Base-by-base conservation (phyloP, 1,140 invertebrate species). In the Radopholus similis region DNA sequence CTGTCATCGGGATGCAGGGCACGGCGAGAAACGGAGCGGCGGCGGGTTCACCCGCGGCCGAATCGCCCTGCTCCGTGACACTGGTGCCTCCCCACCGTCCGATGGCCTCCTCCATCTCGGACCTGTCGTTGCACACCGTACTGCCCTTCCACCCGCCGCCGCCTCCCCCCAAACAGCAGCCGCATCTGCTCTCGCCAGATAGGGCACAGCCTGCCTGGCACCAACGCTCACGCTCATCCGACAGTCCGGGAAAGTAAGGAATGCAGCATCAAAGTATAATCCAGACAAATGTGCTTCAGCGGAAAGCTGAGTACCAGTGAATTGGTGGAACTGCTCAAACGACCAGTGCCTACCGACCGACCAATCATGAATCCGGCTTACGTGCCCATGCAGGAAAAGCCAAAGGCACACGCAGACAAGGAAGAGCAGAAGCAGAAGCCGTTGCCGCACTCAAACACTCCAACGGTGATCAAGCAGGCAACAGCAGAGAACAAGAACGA, bases 1-100 rank as follows among this genome's bases (percentile, higher is more conserved):
- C 64, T 44, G 64, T 66, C 21, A 66, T 66, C 34, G 59, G 55
- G 55, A 66, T 57, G 59, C 59, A 63, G 26, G n/a, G n/a, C n/a
- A n/a, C n/a, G n/a, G n/a, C n/a, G n/a, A n/a, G n/a, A n/a, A n/a
- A n/a, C n/a, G n/a, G n/a, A n/a, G n/a, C n/a, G n/a, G n/a, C n/a
- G n/a, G 4, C n/a, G 30, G 15, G 1, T 8, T 26, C 4, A 21
- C 11, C 47, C 47, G 4, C 44, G n/a, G 44, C 4, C 26, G 6
- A n/a, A 4, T 13, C 5, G 44, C 44, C n/a, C 5, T 8, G 44
- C 44, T 47, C 30, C 30, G 47, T 26, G n/a, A n/a, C n/a, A n/a
- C 21, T 21, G 9, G 23, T 6, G n/a, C 47, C 47, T 9, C 47
- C 47, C n/a, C 47, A 28, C 47, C 23, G 8, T 4, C 4, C 47